A percentile compares a stretch with the other conserved stretches of the same genome.
phyloP scores from a whole-genome alignment of 1,140 invertebrate species.

The Zaprionus nigranus region DNA sequence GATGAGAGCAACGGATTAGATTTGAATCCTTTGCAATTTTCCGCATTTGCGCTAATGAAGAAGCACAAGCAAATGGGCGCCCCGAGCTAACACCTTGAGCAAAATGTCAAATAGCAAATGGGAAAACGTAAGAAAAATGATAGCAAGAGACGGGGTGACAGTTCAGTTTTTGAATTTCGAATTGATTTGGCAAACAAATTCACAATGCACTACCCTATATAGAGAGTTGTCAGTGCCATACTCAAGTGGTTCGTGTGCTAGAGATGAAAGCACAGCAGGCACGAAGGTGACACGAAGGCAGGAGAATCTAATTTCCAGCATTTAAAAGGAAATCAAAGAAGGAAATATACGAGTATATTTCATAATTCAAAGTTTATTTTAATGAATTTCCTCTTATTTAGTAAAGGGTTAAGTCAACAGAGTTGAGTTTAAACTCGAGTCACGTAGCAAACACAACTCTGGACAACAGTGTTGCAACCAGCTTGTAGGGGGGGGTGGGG shows the following conservation, averaged over 20 bases:
- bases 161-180: conserved; percentile 20
- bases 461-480: background rate
- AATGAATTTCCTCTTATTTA: too few species aligned
- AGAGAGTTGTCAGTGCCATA: too few species aligned
- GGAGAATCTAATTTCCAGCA: background rate
- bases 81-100: conserved; percentile 10
- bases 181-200: conserved; percentile 75
- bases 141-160: conserved; percentile 15
- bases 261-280: background rate
- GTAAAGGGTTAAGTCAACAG: background rate
- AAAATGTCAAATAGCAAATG: conserved; percentile 23
- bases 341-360: too few species aligned
- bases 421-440: background rate
- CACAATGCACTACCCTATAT: conserved; percentile 34
- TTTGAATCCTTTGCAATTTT: conserved; percentile 79
- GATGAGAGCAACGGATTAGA: conserved; percentile 51
- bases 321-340: background rate
- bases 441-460: background rate
- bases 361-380: too few species aligned
- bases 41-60: conserved; percentile 70
- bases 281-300: background rate
- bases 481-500: background rate
- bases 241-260: background rate
- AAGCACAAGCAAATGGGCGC: background rate
- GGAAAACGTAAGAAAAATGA: conserved; percentile 10